Percentiles rank a stretch among this genome's conserved stretches.
These are phyloP conservation scores for Diploscapter pachys DNA, from an alignment of 1,140 invertebrate species.

Conservation along the genomic window DNA sequence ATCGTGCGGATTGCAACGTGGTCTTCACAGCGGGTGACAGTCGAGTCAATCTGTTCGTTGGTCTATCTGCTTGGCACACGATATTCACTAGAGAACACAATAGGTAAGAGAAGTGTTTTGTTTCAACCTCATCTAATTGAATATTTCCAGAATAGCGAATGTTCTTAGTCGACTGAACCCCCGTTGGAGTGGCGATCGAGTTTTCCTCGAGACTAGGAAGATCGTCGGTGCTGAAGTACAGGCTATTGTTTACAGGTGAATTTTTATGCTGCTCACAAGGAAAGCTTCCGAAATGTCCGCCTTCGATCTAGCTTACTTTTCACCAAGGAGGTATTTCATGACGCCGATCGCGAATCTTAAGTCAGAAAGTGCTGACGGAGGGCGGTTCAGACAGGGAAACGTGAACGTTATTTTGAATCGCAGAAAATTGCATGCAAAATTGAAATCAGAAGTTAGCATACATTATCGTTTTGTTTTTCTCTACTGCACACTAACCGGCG, in stretches of 20 bases:
- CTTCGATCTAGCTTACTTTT: no score
- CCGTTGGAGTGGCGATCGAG: conserved; percentile 51
- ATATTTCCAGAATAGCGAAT: conserved; percentile 44
- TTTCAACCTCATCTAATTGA: no score
- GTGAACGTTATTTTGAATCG: no score
- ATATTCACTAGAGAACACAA: conserved; percentile 57
- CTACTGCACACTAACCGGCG: no score
- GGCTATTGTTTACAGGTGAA: conserved; percentile 49
- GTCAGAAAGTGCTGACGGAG: no score
- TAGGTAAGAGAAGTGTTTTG: conserved; percentile 29
- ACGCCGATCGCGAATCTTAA: no score
- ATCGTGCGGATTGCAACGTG: conserved; percentile 44
- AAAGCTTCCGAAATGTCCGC: no score
- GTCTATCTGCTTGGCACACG: conserved; percentile 53
- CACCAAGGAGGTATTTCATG: no score
- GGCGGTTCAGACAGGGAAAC: no score
- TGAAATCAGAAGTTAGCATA: no score
- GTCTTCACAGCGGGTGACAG: conserved; percentile 55
- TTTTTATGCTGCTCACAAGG: neutral
- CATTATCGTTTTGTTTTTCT: no score
- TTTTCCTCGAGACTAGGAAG: conserved; percentile 63
- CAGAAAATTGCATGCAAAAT: no score
- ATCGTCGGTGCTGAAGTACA: conserved; percentile 63
- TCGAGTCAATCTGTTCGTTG: conserved; percentile 56
- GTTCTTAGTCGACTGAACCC: conserved; percentile 51